Evolutionary conservation across 2,113 vertebrate species (phyloP).

Genomic region (Madoqua kirkii): DNA sequence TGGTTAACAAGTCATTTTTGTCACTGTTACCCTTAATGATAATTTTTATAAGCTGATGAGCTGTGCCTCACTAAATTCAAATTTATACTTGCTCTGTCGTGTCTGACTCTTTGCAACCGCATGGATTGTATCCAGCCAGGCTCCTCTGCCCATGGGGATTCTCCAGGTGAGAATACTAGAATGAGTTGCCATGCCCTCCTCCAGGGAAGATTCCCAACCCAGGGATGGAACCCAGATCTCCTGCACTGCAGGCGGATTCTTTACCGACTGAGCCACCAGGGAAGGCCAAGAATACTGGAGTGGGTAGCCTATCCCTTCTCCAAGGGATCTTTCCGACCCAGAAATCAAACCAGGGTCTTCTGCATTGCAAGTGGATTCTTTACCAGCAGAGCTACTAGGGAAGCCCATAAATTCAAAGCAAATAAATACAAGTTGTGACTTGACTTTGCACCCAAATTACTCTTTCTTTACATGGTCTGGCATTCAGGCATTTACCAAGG

Average conservation of each 20-base stretch:
- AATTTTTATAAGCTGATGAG: background rate
- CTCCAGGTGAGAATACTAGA: background rate
- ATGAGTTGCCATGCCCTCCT: background rate
- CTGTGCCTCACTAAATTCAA: background rate
- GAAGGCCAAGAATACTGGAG: background rate
- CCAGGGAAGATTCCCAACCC: background rate
- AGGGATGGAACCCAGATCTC: background rate
- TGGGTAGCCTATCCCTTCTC: background rate
- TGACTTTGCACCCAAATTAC: background rate
- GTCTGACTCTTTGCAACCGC: background rate
- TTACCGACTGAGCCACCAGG: background rate
- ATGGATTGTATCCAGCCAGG: background rate
- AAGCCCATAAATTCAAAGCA: background rate
- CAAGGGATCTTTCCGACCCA: background rate
- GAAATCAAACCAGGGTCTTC: background rate
- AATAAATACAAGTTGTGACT: background rate
- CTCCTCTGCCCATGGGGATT: background rate
- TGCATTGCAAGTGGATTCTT: background rate
- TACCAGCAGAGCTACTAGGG: background rate
- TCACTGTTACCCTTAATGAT: background rate
- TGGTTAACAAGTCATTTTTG: background rate
- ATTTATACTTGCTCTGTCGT: background rate
- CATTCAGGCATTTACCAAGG: background rate
- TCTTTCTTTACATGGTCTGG: background rate
- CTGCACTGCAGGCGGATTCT: background rate